Conservation (phyloP, 35 echinoderm and acorn worm species). For the Acanthaster planci region DNA sequence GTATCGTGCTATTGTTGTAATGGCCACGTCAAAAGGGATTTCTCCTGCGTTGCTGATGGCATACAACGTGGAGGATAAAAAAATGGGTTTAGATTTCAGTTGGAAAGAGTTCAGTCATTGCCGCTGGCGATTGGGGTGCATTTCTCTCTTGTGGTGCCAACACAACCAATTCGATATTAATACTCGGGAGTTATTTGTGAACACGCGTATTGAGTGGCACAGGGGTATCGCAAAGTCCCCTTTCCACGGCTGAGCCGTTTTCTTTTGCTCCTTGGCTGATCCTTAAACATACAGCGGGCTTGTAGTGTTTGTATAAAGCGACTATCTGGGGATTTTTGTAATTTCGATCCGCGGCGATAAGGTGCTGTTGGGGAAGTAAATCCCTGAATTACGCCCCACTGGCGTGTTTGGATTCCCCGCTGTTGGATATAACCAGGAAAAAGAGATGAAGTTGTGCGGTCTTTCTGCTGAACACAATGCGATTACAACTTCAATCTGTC, state of each 20-base stretch:
- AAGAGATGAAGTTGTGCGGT: not conserved
- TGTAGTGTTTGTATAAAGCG: conserved; percentile 22
- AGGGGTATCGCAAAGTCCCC: too few species aligned
- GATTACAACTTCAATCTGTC: too few species aligned
- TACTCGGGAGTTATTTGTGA: conserved; percentile 16
- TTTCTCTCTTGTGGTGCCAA: conserved; percentile 25
- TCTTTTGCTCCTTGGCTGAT: not conserved
- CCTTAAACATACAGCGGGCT: conserved; percentile 18
- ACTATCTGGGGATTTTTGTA: conserved; percentile 21
- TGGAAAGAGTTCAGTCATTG: conserved; percentile 7
- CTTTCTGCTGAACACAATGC: too few species aligned
- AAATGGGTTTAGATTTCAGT: conserved; percentile 12
- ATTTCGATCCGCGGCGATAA: conserved; percentile 13
- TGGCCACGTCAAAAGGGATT: conserved; percentile 26
- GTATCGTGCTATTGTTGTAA: not conserved
- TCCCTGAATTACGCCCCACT: not conserved
- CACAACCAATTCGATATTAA: conserved; percentile 6
- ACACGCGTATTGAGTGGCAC: conserved; percentile 8
- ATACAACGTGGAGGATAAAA: not conserved
- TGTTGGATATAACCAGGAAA: not conserved
- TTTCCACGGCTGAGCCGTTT: too few species aligned
- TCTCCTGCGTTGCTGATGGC: not conserved
- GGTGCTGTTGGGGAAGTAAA: not conserved
- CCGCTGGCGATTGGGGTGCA: not conserved
- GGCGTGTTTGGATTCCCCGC: conserved; percentile 1